phyloP scores from a whole-genome alignment of 2,888 invertebrate species.

The Nipponacmea schrenckii region DNA sequence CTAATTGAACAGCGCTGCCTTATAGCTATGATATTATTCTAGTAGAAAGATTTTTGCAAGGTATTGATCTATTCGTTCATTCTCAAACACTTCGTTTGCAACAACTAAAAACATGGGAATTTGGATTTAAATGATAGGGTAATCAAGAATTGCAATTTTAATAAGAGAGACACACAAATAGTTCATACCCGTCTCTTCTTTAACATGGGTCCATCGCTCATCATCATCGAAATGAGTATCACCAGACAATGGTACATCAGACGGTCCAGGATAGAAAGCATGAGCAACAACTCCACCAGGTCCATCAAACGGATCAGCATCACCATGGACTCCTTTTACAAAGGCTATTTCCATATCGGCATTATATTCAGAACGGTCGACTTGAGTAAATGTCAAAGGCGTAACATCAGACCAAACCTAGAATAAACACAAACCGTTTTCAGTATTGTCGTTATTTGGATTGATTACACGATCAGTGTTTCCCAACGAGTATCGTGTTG shows the following conservation, averaged over 20 bases:
- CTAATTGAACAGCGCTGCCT: too few relatives aligned
- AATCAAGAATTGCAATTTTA: too few relatives aligned
- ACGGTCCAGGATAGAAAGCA: slow-evolving; percentile 14
- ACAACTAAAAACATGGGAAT: too few relatives aligned
- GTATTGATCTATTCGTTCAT: too few relatives aligned
- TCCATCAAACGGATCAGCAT: slow-evolving; percentile 15
- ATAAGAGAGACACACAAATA: too few relatives aligned
- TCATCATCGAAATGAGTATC: slow-evolving; percentile 18
- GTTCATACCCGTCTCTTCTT: neutral
- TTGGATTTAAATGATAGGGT: too few relatives aligned
- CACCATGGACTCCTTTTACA: slow-evolving; percentile 13
- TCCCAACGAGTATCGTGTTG: too few relatives aligned
- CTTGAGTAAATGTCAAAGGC: slow-evolving; percentile 10
- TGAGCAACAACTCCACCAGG: slow-evolving; percentile 17
- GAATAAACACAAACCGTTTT: neutral
- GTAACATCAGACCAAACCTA: slow-evolving; percentile 15
- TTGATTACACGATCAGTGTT: too few relatives aligned
- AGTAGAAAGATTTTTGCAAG: too few relatives aligned
- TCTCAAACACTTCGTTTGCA: too few relatives aligned
- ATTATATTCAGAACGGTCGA: neutral
- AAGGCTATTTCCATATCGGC: slow-evolving; percentile 15
- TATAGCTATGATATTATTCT: too few relatives aligned
- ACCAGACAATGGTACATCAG: neutral
- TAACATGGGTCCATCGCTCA: slow-evolving; percentile 12
- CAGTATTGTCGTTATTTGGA: too few relatives aligned